Percentiles rank a stretch among this genome's conserved stretches.
Conservation (phyloP, 1,140 invertebrate species). For the Microplitis mediator region DNA sequence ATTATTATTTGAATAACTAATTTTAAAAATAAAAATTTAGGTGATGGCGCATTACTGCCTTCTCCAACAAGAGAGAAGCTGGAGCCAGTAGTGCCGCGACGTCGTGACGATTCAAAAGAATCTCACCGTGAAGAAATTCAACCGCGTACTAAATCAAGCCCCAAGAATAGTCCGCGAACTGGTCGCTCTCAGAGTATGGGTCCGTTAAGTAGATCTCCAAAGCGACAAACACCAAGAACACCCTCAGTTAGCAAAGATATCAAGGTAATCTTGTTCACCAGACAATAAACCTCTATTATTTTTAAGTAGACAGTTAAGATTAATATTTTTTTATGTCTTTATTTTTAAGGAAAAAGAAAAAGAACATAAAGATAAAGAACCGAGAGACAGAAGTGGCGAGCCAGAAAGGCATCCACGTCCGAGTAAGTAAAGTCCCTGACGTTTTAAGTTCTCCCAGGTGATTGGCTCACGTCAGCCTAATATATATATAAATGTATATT, state of each 20-base stretch:
- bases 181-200: constrained; percentile 76
- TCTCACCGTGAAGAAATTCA: constrained; percentile 49
- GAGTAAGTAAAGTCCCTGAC: constrained; percentile 53
- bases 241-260: constrained; percentile 66
- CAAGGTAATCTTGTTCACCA: constrained; percentile 47
- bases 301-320: no score
- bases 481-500: background rate
- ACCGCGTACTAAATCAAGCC: constrained; percentile 66
- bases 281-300: background rate
- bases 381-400: constrained; percentile 49
- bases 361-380: constrained; percentile 54
- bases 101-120: constrained; percentile 66
- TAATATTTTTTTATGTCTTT: background rate
- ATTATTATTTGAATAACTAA: background rate
- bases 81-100: constrained; percentile 71
- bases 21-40: constrained; percentile 37
- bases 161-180: constrained; percentile 67
- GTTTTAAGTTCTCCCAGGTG: constrained; percentile 25
- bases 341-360: constrained; percentile 47
- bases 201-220: constrained; percentile 72
- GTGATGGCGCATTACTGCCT: constrained; percentile 67
- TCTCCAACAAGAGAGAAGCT: constrained; percentile 75
- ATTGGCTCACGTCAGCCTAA: constrained; percentile 31
- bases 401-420: constrained; percentile 59
- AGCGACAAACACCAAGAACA: constrained; percentile 67